Conservation (phyloP, 2,888 invertebrate genomes). For the Brachylomia viminalis region DNA sequence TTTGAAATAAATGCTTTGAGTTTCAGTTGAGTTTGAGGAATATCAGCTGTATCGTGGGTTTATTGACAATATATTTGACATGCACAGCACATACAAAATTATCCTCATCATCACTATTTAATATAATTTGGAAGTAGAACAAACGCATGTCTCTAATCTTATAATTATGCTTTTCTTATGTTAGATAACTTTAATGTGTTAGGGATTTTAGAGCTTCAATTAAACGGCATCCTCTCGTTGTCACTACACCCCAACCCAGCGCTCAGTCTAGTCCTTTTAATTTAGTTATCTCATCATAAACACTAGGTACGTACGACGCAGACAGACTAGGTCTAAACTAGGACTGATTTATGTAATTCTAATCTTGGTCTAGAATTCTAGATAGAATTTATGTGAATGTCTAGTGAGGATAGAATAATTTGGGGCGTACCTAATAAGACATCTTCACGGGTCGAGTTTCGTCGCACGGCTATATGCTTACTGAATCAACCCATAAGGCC, state of each 20-base stretch:
- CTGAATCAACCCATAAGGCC: too few species aligned
- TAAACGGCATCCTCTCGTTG: neutral
- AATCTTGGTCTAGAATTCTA: neutral
- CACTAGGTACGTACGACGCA: slow-evolving; percentile 1
- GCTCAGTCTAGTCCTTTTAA: slow-evolving; percentile 5
- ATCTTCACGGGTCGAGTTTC: neutral
- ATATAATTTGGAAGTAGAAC: too few species aligned
- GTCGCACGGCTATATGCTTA: neutral
- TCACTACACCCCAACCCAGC: neutral
- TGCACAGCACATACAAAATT: too few species aligned
- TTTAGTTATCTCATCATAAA: slow-evolving; percentile 10
- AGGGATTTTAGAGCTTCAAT: too few species aligned
- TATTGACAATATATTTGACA: too few species aligned
- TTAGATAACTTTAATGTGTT: too few species aligned
- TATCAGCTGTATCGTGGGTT: too few species aligned
- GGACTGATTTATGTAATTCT: slow-evolving; percentile 5
- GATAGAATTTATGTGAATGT: neutral
- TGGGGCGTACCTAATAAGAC: neutral
- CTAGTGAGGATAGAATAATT: neutral
- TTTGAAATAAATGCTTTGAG: too few species aligned
- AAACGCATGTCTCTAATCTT: too few species aligned
- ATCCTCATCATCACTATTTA: too few species aligned
- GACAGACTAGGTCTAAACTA: neutral
- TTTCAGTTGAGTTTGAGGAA: too few species aligned
- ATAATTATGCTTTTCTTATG: too few species aligned